phyloP scores from a whole-genome alignment of 2,113 vertebrate genomes.

The Cnemophilus loriae region DNA sequence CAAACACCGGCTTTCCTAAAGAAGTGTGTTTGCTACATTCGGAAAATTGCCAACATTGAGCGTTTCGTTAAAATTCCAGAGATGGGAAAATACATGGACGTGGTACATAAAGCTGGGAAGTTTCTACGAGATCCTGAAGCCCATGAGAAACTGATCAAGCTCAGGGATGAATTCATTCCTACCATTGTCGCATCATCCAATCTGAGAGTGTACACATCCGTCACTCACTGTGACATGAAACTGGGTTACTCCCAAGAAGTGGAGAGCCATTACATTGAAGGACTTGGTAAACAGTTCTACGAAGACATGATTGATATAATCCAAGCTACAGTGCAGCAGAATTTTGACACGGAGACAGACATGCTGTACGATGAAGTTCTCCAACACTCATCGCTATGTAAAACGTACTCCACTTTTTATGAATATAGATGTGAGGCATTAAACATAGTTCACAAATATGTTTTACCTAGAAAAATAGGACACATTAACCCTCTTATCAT shows the following conservation, averaged over 20 bases:
- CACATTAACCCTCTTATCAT: constrained; percentile 86
- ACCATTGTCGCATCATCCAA: constrained; percentile 93
- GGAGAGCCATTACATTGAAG: constrained; percentile 96
- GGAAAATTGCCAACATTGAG: constrained; percentile 97
- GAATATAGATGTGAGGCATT: constrained; percentile 89
- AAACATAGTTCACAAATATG: constrained; percentile 88
- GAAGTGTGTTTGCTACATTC: constrained; percentile 98
- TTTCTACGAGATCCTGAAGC: constrained; percentile 89
- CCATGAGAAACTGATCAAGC: constrained; percentile 89
- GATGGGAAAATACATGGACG: constrained; percentile 95
- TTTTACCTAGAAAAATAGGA: constrained; percentile 85
- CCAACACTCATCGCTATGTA: constrained; percentile 92
- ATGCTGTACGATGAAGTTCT: constrained; percentile 91
- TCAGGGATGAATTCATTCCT: constrained; percentile 97
- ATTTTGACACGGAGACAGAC: constrained; percentile 94
- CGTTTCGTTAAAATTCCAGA: constrained; percentile 92
- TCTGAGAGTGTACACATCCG: constrained; percentile 92
- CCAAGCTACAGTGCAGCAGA: constrained; percentile 96
- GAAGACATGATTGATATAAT: constrained; percentile 99
- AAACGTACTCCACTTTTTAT: constrained; percentile 86
- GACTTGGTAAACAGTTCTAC: constrained; percentile 97
- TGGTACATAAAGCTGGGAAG: constrained; percentile 79
- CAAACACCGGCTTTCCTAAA: constrained; percentile 96
- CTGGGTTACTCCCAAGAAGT: constrained; percentile 94
- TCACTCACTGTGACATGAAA: constrained; percentile 99